Conservation (phyloP, 2,113 vertebrate genomes). For the Lepus americanus region DNA sequence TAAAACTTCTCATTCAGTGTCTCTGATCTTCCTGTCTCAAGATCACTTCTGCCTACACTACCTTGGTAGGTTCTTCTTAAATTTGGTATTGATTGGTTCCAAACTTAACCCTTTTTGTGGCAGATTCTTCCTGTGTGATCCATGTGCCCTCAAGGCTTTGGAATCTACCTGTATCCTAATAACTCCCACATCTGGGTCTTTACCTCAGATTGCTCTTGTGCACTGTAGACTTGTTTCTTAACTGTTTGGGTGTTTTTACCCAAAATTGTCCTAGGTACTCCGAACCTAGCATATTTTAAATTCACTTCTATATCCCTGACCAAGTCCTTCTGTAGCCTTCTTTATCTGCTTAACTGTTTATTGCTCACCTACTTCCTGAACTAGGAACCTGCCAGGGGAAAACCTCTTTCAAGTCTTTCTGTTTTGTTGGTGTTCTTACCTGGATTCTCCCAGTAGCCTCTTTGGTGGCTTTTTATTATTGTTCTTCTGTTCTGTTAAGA, state of each 20-base stretch:
- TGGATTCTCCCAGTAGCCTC: too few relatives aligned
- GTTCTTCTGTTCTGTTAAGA: too few relatives aligned
- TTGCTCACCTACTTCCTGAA: too few relatives aligned
- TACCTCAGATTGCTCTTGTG: not conserved
- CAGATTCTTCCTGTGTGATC: slow-evolving; percentile 3
- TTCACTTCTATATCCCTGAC: not conserved
- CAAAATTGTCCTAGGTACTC: not conserved
- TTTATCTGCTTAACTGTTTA: too few relatives aligned
- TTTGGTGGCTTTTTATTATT: too few relatives aligned
- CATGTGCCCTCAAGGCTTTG: too few relatives aligned
- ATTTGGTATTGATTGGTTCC: not conserved
- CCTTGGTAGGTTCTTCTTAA: not conserved
- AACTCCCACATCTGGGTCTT: not conserved
- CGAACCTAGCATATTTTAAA: not conserved
- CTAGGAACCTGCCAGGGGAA: too few relatives aligned
- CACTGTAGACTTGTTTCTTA: not conserved
- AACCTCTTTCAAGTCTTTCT: too few relatives aligned
- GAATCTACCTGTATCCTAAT: not conserved
- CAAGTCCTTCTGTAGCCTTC: not conserved
- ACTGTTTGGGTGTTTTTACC: not conserved
- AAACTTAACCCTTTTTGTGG: not conserved
- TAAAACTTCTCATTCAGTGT: not conserved
- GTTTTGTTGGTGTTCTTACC: too few relatives aligned
- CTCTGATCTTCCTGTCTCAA: not conserved
- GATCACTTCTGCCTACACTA: not conserved